A percentile compares a stretch with the other conserved stretches of the same genome.
These are phyloP conservation scores for Cephus rjabovi DNA, from an alignment of 2,888 invertebrate species.

Conservation along the genomic window DNA sequence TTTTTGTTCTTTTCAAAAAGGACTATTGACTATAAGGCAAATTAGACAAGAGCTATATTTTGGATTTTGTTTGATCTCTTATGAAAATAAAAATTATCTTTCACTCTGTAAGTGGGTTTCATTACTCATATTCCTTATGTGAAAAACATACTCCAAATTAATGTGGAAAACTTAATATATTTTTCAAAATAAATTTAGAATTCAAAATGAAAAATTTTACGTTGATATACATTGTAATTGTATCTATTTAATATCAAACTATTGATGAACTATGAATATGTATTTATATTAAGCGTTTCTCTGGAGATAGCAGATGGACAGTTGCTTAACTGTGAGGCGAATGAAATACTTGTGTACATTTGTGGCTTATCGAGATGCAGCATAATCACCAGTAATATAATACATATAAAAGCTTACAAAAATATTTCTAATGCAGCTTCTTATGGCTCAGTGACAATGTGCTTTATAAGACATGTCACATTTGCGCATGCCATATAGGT, in stretches of 20 bases:
- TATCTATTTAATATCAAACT: not conserved
- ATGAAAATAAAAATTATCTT: too few species aligned
- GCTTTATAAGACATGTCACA: not conserved
- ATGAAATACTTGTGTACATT: not conserved
- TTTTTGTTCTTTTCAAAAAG: not conserved
- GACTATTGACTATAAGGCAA: not conserved
- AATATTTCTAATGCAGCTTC: conserved; percentile 35
- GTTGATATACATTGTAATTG: not conserved
- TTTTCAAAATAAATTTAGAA: too few species aligned
- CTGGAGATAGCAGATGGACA: not conserved
- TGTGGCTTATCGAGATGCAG: not conserved
- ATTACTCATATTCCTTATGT: too few species aligned
- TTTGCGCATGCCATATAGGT: not conserved
- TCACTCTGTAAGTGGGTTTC: too few species aligned
- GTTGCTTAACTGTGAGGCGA: not conserved
- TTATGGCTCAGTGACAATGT: not conserved
- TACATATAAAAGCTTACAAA: conserved; percentile 52
- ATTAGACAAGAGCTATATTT: not conserved
- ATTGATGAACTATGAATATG: not conserved
- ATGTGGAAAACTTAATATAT: too few species aligned
- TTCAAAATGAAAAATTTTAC: not conserved
- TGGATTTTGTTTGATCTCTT: too few species aligned
- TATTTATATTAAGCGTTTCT: not conserved
- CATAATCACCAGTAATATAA: conserved; percentile 12
- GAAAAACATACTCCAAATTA: too few species aligned